Conservation (phyloP, 1,140 invertebrate species). For the Caligus rogercresseyi region DNA sequence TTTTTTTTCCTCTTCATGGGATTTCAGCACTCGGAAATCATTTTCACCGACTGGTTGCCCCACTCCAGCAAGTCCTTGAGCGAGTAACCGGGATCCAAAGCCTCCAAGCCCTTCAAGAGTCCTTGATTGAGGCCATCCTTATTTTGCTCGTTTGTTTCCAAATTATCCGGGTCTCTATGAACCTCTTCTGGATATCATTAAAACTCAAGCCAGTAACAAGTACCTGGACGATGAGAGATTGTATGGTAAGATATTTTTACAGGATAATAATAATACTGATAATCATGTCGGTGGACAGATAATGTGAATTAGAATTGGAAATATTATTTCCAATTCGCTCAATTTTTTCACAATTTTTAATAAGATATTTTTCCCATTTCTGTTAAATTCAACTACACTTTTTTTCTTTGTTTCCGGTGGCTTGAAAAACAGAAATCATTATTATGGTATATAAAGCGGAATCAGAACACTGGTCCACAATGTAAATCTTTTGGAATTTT, state of each 20-base stretch:
- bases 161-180: constrained; percentile 10
- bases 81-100: background rate
- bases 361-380: too few relatives aligned
- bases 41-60: background rate
- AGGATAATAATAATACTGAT: too few relatives aligned
- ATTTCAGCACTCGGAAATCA: constrained; percentile 14
- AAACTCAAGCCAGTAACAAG: background rate
- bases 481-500: too few relatives aligned
- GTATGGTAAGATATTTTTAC: background rate
- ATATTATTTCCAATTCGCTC: too few relatives aligned
- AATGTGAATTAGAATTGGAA: too few relatives aligned
- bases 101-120: background rate
- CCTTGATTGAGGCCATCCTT: constrained; percentile 1
- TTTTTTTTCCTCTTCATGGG: constrained; percentile 14
- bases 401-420: too few relatives aligned
- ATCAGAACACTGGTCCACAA: too few relatives aligned
- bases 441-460: too few relatives aligned
- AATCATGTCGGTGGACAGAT: too few relatives aligned
- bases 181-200: background rate
- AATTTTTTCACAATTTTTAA: too few relatives aligned
- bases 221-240: background rate
- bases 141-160: background rate
- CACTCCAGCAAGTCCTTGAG: background rate
- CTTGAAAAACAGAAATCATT: too few relatives aligned
- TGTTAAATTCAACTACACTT: too few relatives aligned